Percentiles rank a stretch among this genome's conserved stretches.
phyloP scores from a whole-genome alignment of 1,140 invertebrate genomes.

The Megalonaias nervosa region DNA sequence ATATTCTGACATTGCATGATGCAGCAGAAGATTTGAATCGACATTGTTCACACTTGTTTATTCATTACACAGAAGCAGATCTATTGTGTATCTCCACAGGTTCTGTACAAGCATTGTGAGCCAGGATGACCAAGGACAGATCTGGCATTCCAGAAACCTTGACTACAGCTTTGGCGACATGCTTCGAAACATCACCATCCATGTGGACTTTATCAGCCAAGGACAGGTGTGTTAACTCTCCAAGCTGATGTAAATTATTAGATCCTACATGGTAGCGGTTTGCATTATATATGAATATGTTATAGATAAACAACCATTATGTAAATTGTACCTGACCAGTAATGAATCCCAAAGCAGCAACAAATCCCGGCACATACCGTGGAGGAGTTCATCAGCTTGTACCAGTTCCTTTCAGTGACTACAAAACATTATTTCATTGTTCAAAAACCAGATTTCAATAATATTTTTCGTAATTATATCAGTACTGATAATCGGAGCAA shows the following conservation, averaged over 20 bases:
- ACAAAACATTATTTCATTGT: too few species aligned
- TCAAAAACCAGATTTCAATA: too few species aligned
- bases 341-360: neutral
- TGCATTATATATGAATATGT: neutral
- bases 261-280: neutral
- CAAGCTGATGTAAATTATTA: neutral
- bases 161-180: conserved; percentile 58
- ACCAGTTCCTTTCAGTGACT: neutral
- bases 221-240: conserved; percentile 41
- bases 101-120: conserved; percentile 68
- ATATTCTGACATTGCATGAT: too few species aligned
- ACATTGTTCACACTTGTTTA: too few species aligned
- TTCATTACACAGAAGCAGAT: too few species aligned
- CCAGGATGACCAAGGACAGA: conserved; percentile 53
- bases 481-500: too few species aligned
- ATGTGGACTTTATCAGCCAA: conserved; percentile 52
- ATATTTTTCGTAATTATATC: too few species aligned
- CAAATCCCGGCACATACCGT: neutral
- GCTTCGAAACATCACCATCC: conserved; percentile 59
- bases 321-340: neutral
- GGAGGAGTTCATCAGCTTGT: neutral
- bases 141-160: conserved; percentile 67
- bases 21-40: too few species aligned
- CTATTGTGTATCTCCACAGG: conserved; percentile 25
- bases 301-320: neutral